Percentiles rank a stretch among this genome's conserved stretches.
Conservation (phyloP, 1,140 invertebrate species). For the Aricia agestis region DNA sequence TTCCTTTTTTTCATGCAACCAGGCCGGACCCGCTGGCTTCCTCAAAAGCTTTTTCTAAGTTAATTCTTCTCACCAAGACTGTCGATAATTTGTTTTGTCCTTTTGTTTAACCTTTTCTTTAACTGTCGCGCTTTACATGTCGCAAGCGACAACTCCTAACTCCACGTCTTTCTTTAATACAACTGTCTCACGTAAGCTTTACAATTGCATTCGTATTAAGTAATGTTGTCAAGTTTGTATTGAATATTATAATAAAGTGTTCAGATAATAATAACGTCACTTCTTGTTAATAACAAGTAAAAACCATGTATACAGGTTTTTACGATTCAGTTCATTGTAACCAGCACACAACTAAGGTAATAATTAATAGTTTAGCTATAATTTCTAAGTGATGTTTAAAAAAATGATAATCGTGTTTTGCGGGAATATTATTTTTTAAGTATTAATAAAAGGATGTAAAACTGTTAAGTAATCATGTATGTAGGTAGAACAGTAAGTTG, state of each 20-base stretch:
- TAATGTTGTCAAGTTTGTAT: conserved; percentile 64
- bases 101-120: conserved; percentile 59
- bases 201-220: conserved; percentile 62
- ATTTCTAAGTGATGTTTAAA: conserved; percentile 68
- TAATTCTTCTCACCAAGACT: conserved; percentile 72
- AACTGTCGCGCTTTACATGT: conserved; percentile 51
- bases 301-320: conserved; percentile 50
- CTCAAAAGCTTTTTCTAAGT: conserved; percentile 93
- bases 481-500: conserved; percentile 67
- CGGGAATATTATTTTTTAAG: conserved; percentile 68
- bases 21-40: conserved; percentile 91
- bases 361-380: conserved; percentile 67
- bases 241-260: conserved; percentile 66
- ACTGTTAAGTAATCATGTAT: conserved; percentile 72
- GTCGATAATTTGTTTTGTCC: conserved; percentile 67
- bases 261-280: conserved; percentile 67
- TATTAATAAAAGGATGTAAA: conserved; percentile 66
- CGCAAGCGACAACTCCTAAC: conserved; percentile 50
- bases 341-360: conserved; percentile 68
- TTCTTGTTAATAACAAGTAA: conserved; percentile 47
- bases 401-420: conserved; percentile 69
- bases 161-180: conserved; percentile 58
- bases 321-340: conserved; percentile 52
- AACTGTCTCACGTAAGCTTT: conserved; percentile 53
- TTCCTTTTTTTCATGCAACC: conserved; percentile 54